Base-by-base conservation (phyloP, 2,888 invertebrate species). In the Rhagophthalmus giganteus region DNA sequence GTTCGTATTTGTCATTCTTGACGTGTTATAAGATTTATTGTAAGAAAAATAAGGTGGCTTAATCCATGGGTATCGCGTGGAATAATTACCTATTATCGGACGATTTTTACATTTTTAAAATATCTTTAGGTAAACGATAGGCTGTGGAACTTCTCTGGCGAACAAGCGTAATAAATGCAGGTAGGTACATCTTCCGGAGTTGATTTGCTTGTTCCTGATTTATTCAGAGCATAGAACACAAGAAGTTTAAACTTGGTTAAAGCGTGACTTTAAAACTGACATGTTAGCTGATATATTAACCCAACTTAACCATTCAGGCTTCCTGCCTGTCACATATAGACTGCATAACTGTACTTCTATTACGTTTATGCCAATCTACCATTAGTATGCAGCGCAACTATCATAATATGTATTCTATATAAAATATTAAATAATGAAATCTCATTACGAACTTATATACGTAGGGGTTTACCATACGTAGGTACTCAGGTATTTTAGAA, bases 301-400 rank as follows among this genome's bases (percentile, higher is more conserved):
- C 50, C 39, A 54, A 54, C 45, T 50, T 54, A 54, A 50, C 49
- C 49, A 33, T 51, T 51, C 50, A 45, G 45, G 51, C 39, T 51
- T 51, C 51, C 51, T 51, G 51, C 51, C 51, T 51, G 51, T 49
- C 46, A 46, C 42, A 45, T 54, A 56, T 54, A 41, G 46, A 42
- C 54, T 40, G 38, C 46, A 50, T 56, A 56, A 56, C 56, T 56
- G 56, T 56, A 56, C 50, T 39, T 54, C 56, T 46, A 49, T 50
- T 49, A 30, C 34, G 42, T 46, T 53, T 50, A 50, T 49, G 41
- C 48, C 45, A 44, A 30, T 20, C 35, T 40, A 45, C 40, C 41
- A 50, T 54, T 47, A 38, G 15, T 47, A 40, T 47, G 26, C 47
- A 47, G 25, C 24, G 20, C 20, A 20, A 7, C 20, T 20, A 20